Conservation (phyloP, 2,113 vertebrate genomes). For the Mirza zaza region DNA sequence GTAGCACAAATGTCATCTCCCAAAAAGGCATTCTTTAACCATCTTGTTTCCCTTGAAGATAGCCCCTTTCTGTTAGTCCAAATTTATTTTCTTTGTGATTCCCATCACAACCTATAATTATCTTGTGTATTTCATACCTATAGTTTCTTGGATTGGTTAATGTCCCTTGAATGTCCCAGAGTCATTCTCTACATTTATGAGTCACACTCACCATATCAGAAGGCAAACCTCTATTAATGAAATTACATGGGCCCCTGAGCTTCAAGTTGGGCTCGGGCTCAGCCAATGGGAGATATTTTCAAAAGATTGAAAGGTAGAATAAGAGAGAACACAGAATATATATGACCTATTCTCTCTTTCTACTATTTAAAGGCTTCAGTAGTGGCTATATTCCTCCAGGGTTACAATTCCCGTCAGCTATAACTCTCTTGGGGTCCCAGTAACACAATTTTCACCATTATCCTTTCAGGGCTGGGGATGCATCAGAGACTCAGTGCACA, state of each 20-base stretch:
- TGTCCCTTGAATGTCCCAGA: neutral
- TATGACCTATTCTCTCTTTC: neutral
- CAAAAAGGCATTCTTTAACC: neutral
- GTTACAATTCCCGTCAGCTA: neutral
- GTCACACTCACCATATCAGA: neutral
- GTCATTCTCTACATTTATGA: neutral
- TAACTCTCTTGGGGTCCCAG: neutral
- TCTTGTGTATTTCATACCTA: neutral
- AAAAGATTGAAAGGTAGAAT: neutral
- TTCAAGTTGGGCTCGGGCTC: neutral
- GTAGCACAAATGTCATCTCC: neutral
- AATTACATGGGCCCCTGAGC: neutral
- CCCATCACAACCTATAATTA: neutral
- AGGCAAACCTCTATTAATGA: neutral
- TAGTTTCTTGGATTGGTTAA: neutral
- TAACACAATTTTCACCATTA: neutral
- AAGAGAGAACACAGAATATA: neutral
- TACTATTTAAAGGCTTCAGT: neutral
- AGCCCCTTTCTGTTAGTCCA: neutral
- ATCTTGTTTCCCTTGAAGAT: neutral
- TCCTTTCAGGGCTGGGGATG: neutral
- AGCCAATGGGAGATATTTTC: neutral
- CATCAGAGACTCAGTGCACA: neutral
- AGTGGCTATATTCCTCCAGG: neutral
- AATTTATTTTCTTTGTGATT: neutral